Evolutionary conservation across 2,888 invertebrate species (phyloP), one percentile per base, ranked within the genome.

Genomic region (Leucozona laternaria): DNA sequence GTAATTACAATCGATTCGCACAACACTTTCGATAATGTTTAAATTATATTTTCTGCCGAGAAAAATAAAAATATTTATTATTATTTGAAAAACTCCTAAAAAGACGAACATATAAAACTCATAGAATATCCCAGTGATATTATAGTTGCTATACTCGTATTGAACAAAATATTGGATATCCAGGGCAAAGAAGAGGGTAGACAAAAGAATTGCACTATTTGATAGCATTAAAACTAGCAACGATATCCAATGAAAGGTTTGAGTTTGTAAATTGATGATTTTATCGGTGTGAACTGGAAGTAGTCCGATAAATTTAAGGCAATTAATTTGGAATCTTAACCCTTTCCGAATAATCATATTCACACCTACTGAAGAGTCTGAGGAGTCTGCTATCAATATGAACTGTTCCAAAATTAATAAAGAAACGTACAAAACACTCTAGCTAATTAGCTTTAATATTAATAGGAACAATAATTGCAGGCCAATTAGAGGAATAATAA

Each of bases 301-400:
- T 0, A 66, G 7, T 1, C 66, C 48, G 11, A 5, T 15, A 34
- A 66, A 20, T n/a, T 34, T 20, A 3, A 66, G 22, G 22, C 20
- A 31, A 6, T 34, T 66, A 1, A 66, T 17, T 50, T 66, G 66
- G 5, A 50, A 66, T 13, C 5, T 50, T n/a, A 66, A 8, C 1
- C 66, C 66, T 28, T 66, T 66, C 0, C 34, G 66, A 66, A 34
- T 22, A 6, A n/a, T 15, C 66, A 66, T 66, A 20, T 0, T 50
- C 13, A 31, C 11, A 31, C 34, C 13, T 1, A 28, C 25, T 43
- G n/a, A 22, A 8, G 2, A 11, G 2, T 40, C 2, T 15, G 0
- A 40, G 7, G 25, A 8, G 15, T 25, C 25, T 1, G 48, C 13
- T 17, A 17, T 17, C 43, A 45, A 8, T 45, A 17, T 7, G 11